Percentiles rank a stretch among this genome's conserved stretches.
phyloP scores from a whole-genome alignment of 2,113 vertebrate genomes.

The Dicentrarchus labrax region DNA sequence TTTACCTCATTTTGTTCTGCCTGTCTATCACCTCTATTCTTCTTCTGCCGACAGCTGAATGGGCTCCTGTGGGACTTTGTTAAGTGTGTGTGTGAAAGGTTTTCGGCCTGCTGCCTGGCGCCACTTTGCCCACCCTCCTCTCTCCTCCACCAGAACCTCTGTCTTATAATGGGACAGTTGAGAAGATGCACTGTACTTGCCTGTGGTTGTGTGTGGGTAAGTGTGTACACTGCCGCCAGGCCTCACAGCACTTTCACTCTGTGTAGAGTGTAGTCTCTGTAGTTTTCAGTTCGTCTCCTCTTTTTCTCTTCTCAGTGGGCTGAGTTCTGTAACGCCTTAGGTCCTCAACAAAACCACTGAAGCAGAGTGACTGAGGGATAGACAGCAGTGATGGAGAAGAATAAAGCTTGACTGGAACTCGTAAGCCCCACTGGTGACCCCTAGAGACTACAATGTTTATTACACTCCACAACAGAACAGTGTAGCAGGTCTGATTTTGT shows the following conservation, averaged over 20 bases:
- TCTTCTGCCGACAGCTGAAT: slow-evolving; percentile 78
- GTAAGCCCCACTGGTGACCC: slow-evolving; percentile 9
- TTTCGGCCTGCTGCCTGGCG: slow-evolving; percentile 73
- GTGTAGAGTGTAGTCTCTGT: slow-evolving; percentile 10
- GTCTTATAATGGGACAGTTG: slow-evolving; percentile 67
- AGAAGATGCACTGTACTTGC: slow-evolving; percentile 52
- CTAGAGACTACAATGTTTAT: slow-evolving; percentile 9
- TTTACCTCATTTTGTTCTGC: slow-evolving; percentile 83
- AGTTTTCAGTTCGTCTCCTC: slow-evolving; percentile 47
- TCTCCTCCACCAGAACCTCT: slow-evolving; percentile 46
- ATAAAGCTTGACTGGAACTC: slow-evolving; percentile 29
- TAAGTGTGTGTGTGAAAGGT: slow-evolving; percentile 52
- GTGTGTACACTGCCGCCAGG: slow-evolving; percentile 29
- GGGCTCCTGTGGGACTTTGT: slow-evolving; percentile 71
- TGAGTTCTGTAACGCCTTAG: slow-evolving; percentile 51
- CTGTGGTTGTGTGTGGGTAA: slow-evolving; percentile 28
- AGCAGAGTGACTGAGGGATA: slow-evolving; percentile 30
- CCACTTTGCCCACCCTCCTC: slow-evolving; percentile 77
- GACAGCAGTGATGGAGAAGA: slow-evolving; percentile 20
- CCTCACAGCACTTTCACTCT: slow-evolving; percentile 55
- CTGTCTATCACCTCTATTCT: slow-evolving; percentile 82
- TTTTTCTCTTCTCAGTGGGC: slow-evolving; percentile 32
- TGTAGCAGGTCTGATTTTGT: not conserved
- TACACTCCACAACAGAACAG: not conserved
- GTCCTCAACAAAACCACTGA: slow-evolving; percentile 47